A percentile compares a stretch with the other conserved stretches of the same genome.
Evolutionary conservation across 2,113 vertebrate genomes (phyloP).

Genomic region (Chaetodon auriga): DNA sequence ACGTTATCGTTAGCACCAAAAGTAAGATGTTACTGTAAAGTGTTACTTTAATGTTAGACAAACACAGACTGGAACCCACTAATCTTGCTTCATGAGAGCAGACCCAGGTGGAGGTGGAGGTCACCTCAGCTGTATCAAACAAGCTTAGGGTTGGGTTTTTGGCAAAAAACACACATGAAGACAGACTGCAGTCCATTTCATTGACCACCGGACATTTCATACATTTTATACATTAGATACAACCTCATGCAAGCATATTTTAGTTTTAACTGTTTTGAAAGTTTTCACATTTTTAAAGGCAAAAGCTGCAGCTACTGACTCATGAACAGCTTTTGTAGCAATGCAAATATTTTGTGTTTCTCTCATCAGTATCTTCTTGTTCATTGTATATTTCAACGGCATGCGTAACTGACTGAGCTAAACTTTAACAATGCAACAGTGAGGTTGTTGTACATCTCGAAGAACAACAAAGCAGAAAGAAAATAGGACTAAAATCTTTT

Average conservation of each 20-base stretch:
- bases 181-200: neutral
- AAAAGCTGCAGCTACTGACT: too few species aligned
- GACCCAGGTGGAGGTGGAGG: neutral
- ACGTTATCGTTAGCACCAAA: too few species aligned
- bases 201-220: constrained; percentile 1
- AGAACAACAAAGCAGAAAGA: neutral
- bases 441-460: neutral
- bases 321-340: too few species aligned
- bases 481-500: neutral
- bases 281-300: too few species aligned
- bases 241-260: neutral
- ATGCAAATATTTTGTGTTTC: too few species aligned
- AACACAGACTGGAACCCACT: neutral
- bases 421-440: neutral
- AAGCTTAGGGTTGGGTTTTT: neutral
- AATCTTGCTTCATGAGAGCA: neutral
- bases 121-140: too few species aligned
- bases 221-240: neutral
- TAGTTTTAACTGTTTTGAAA: neutral
- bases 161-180: neutral
- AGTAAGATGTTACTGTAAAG: too few species aligned
- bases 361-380: too few species aligned
- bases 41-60: too few species aligned
- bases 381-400: too few species aligned
- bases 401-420: neutral